A percentile compares a stretch with the other conserved stretches of the same genome.
These are phyloP conservation scores for Drosophila yakuba DNA, from an alignment of 1,140 invertebrate species.

Conservation along the genomic window DNA sequence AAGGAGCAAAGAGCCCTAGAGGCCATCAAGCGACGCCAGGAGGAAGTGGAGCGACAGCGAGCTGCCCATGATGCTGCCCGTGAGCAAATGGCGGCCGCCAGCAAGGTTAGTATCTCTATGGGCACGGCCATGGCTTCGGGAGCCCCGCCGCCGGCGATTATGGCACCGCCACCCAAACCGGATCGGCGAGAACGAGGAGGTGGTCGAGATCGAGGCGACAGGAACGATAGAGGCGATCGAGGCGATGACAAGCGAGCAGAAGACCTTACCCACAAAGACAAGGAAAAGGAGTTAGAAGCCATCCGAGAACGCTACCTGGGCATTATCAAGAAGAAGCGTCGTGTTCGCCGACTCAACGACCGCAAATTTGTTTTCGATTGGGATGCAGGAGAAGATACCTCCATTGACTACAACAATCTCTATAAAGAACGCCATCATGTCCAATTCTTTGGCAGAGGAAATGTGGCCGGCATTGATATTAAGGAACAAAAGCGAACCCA, in stretches of 20 bases:
- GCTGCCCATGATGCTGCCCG: conserved; percentile 80
- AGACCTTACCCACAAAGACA: conserved; percentile 91
- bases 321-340: conserved; percentile 96
- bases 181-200: conserved; percentile 58
- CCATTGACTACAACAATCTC: conserved; percentile 97
- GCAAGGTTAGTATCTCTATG: conserved; percentile 31
- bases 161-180: conserved; percentile 48
- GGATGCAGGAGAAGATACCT: conserved; percentile 99
- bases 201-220: conserved; percentile 15
- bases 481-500: conserved; percentile 99
- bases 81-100: conserved; percentile 48
- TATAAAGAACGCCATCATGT: conserved; percentile 98
- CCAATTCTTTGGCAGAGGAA: conserved; percentile 99
- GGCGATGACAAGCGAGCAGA: conserved; percentile 85
- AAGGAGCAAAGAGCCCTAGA: conserved; percentile 97
- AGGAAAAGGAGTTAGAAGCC: conserved; percentile 95
- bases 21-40: conserved; percentile 94
- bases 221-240: conserved; percentile 63
- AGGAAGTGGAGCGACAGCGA: conserved; percentile 91
- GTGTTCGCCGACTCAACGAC: conserved; percentile 97
- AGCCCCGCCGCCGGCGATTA: conserved; percentile 28
- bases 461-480: conserved; percentile 98
- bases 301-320: conserved; percentile 98
- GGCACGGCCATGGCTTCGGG: conserved; percentile 65
- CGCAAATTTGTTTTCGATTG: conserved; percentile 99